Evolutionary conservation across 1,140 invertebrate species (phyloP), one percentile per base, ranked within the genome.

Genomic region (Lepeophtheirus salmonis): DNA sequence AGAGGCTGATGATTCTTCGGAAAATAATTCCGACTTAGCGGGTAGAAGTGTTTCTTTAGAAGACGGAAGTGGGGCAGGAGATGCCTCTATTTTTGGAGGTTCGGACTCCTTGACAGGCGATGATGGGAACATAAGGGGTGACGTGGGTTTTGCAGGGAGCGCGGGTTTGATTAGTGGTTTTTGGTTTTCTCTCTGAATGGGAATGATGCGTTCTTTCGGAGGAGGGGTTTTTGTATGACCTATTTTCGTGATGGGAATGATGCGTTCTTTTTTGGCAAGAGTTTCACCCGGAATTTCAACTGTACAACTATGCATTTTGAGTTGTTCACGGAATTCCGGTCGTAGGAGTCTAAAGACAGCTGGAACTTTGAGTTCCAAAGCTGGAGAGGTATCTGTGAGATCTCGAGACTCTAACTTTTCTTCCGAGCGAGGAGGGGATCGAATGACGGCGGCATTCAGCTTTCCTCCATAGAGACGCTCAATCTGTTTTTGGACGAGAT

Each of bases 261-360:
- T 6, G 6, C 30, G 30, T n/a, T 41, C 30, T 6, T 41, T 57
- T n/a, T 17, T 57, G 23, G 23, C 17, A n/a, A n/a, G n/a, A n/a
- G n/a, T n/a, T 18, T 26, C 55, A 16, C n/a, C 17, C 13, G 55
- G 30, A 20, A 57, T 57, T 26, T 57, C n/a, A 4, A 56, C 54
- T 20, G 10, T 24, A 51, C 57, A 60, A 22, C 57, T 60, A 26
- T 50, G 17, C 20, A 14, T 17, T 41, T 60, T 60, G 20, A 89
- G 69, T 69, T 89, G 86, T 1, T 84, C 83, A 4, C 84, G 74
- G 67, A 89, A 89, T 68, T 89, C 85, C 0, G 85, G 83, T 64
- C 83, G 75, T 52, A 89, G 68, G 69, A 87, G 83, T 70, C 83
- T 76, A 56, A 89, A 72, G 13, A 89, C 85, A 63, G 65, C 57